Evolutionary conservation across 2,888 invertebrate genomes (phyloP).

Genomic region (Cactoblastis cactorum): DNA sequence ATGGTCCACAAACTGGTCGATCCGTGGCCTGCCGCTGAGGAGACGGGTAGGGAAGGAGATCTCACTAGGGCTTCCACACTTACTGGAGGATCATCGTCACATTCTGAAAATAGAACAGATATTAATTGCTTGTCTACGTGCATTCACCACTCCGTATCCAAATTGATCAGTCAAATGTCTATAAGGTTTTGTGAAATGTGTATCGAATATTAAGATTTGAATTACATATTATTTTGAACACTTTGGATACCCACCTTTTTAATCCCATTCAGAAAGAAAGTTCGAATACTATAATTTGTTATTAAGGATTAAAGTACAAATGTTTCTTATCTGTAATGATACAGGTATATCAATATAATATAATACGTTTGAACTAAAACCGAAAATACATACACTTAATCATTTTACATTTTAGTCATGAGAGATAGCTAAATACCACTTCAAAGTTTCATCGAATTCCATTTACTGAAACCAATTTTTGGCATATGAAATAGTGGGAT

Average conservation of each 20-base stretch:
- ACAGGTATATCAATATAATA: too few species aligned
- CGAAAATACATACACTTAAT: too few species aligned
- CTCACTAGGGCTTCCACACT: constrained; percentile 63
- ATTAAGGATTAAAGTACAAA: too few species aligned
- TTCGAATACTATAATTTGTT: too few species aligned
- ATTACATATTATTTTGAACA: constrained; percentile 12
- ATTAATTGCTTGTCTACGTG: constrained; percentile 22
- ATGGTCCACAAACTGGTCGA: constrained; percentile 86
- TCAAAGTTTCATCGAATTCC: not conserved
- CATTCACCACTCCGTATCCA: constrained; percentile 20
- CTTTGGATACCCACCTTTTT: constrained; percentile 20
- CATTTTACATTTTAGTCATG: not conserved
- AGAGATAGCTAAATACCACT: not conserved
- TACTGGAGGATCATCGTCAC: constrained; percentile 65
- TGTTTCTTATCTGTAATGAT: too few species aligned
- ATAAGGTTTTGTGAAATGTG: not conserved
- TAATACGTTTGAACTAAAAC: too few species aligned
- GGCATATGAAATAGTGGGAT: constrained; percentile 2
- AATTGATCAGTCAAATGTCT: constrained; percentile 6
- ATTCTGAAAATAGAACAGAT: constrained; percentile 62
- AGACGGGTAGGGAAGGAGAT: constrained; percentile 70
- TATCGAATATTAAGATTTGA: not conserved
- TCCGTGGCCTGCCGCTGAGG: constrained; percentile 50
- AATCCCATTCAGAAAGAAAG: too few species aligned
- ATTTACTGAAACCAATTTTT: not conserved